Evolutionary conservation across 2,113 vertebrate genomes (phyloP).

Genomic region (Zingel zingel): DNA sequence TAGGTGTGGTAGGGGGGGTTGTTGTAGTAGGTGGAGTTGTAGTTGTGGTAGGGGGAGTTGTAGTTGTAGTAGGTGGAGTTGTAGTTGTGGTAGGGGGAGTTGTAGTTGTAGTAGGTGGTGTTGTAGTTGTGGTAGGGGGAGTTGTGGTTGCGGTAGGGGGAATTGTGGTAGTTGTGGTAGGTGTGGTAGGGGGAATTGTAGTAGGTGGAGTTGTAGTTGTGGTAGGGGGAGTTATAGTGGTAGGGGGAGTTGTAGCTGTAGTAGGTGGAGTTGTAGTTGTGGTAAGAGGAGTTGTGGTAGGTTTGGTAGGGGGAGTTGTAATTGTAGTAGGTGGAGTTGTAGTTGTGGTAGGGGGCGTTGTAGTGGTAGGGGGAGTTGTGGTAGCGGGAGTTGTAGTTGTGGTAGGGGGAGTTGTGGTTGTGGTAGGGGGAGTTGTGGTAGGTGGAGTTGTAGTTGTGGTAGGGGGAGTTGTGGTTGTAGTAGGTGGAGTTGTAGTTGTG

Average conservation of each 20-base stretch:
- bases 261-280: neutral
- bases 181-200: neutral
- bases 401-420: neutral
- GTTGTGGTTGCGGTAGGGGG: no score
- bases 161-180: neutral
- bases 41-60: neutral
- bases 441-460: neutral
- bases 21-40: neutral
- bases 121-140: neutral
- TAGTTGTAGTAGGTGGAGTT: no score
- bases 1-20: neutral
- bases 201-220: neutral
- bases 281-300: no score
- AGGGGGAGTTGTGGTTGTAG: neutral
- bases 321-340: neutral
- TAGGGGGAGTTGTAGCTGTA: neutral
- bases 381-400: neutral
- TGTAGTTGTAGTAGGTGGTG: neutral
- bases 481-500: neutral
- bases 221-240: neutral
- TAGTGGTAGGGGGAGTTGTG: neutral
- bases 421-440: neutral
- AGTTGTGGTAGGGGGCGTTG: neutral
- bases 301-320: neutral
- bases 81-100: no score